Evolutionary conservation across 2,113 vertebrate genomes (phyloP).

Genomic region (Chionomys nivalis): DNA sequence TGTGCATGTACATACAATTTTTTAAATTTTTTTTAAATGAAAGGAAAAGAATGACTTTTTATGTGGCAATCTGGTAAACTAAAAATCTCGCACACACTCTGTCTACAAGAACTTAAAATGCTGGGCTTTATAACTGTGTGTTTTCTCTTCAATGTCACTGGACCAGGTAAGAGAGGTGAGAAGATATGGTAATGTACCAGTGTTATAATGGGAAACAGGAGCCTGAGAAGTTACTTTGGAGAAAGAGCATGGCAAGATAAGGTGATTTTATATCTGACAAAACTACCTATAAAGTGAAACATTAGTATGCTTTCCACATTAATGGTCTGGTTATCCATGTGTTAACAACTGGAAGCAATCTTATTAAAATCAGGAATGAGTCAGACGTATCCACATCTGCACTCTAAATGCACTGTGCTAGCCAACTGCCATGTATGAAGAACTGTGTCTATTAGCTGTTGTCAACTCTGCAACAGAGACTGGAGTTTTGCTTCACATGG

Average conservation of each 20-base stretch:
- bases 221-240: background rate
- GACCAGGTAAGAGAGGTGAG: no score
- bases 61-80: background rate
- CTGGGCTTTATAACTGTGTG: background rate
- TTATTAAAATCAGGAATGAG: background rate
- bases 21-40: background rate
- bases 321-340: no score
- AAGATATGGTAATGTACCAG: no score
- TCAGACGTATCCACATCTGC: background rate
- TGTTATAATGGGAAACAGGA: background rate
- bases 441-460: background rate
- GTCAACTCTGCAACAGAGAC: background rate
- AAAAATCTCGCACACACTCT: background rate
- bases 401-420: no score
- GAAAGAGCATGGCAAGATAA: background rate
- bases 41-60: background rate
- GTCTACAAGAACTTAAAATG: background rate
- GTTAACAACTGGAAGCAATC: background rate
- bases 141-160: background rate
- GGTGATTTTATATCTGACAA: background rate
- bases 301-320: background rate
- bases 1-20: background rate
- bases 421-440: background rate
- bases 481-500: background rate
- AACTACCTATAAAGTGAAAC: background rate